Evolutionary conservation across 2,113 vertebrate species (phyloP).

Genomic region (Pycnonotus jocosus): DNA sequence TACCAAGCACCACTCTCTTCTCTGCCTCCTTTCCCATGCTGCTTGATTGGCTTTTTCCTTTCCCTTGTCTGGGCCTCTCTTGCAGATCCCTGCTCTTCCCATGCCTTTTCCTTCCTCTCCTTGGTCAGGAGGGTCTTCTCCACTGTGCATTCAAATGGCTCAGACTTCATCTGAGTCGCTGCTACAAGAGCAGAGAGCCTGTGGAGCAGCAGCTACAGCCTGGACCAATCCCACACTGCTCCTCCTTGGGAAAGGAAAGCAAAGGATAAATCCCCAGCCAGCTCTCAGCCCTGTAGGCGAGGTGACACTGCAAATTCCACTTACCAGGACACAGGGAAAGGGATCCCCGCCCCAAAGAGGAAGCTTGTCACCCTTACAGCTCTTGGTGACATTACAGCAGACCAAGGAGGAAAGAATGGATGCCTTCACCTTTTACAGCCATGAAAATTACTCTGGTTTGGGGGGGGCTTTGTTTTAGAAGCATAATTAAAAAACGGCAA

Average conservation of each 20-base stretch:
- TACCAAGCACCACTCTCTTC: not conserved
- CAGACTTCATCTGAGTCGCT: rapidly evolving
- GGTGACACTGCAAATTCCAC: not conserved
- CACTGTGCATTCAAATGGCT: not conserved
- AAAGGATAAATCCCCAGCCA: not conserved
- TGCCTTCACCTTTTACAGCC: not conserved
- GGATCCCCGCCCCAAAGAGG: not conserved
- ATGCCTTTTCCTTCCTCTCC: not conserved
- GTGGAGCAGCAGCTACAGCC: not conserved
- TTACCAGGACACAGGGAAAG: rapidly evolving
- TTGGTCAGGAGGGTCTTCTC: not conserved
- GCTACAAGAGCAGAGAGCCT: not conserved
- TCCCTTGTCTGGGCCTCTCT: no score
- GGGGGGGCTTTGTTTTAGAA: not conserved
- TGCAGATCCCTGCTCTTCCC: not conserved
- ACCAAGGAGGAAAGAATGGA: not conserved
- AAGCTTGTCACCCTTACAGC: not conserved
- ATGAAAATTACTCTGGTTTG: not conserved
- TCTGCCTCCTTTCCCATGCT: not conserved
- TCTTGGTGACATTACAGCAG: not conserved
- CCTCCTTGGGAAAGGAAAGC: not conserved
- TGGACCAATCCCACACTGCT: not conserved
- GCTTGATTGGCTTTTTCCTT: not conserved
- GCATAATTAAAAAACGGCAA: not conserved
- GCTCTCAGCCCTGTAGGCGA: not conserved